Evolutionary conservation across 30 jellyfish, hydroid and myxozoan genomes (phyloP), one percentile per base, ranked within the genome.

Genomic region (Cassiopea andromeda): DNA sequence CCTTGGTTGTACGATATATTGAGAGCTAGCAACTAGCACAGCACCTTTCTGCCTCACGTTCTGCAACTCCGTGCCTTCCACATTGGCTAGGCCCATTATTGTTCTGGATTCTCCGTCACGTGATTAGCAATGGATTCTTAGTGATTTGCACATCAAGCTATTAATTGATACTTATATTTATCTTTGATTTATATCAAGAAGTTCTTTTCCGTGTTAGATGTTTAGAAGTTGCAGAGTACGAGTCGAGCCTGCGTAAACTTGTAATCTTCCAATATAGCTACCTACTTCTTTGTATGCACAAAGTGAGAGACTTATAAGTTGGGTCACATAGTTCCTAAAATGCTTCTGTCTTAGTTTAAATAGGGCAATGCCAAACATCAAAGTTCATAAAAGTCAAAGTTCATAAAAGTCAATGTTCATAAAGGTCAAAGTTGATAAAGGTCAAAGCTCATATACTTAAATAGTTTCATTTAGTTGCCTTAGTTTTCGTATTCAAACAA

Each of bases 121-220:
- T 64, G 73, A 1, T 64, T 64, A 64, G 73, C 73, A 64, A 5
- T 13, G 17, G 54, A 2, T 1, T 54, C 50, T 0, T 70, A 19
- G 27, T 14, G n/a, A 9, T 8, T 70, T 16, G 79, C 79, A 70
- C 79, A 54, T 70, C 18, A 70, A 70, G 79, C 27, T 50, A 70
- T 70, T 19, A 70, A 14, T 18, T 16, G 7, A 19, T 70, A 2
- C 79, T 50, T 70, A 19, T 70, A 70, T 70, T 70, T 70, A 70
- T 70, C 79, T 1, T 70, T 70, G 79, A 70, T 70, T 70, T 70
- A 18, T 70, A 70, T 70, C 54, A 70, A 54, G 79, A 6, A 70
- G 79, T 70, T 14, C 27, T 5, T 9, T 12, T 70, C 38, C 46
- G n/a, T n/a, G 38, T 17, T 5, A 27, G 54, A 12, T 19, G 50